Percentiles rank a stretch among this genome's conserved stretches.
phyloP scores from a whole-genome alignment of 2,797 vertebrate species.

The Coregonus suidteri region DNA sequence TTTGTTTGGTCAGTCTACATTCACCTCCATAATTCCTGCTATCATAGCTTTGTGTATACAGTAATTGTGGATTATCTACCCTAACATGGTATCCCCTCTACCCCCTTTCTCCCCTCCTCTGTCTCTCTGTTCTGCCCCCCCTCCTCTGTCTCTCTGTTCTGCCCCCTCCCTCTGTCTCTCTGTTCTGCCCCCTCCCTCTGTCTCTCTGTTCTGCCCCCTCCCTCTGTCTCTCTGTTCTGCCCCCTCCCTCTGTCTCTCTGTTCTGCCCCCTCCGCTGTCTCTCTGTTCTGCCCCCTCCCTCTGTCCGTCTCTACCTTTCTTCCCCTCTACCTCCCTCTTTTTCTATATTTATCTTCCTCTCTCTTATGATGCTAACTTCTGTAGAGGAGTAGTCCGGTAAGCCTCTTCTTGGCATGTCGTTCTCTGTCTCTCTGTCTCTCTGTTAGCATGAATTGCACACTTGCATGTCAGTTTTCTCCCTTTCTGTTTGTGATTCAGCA shows the following conservation, averaged over 20 bases:
- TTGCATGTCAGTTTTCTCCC: not conserved
- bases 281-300: too few species aligned
- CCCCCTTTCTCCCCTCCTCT: not conserved
- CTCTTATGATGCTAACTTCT: conserved; percentile 72
- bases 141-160: too few species aligned
- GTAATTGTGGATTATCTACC: too few species aligned
- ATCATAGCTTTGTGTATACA: not conserved
- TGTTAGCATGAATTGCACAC: not conserved
- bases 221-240: too few species aligned
- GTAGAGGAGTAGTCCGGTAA: conserved; percentile 98
- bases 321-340: not conserved
- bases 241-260: too few species aligned
- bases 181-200: not conserved
- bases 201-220: too few species aligned
- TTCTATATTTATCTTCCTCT: conserved; percentile 45
- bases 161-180: too few species aligned
- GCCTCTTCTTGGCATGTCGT: conserved; percentile 57
- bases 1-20: conserved; percentile 16
- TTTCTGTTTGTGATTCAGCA: not conserved
- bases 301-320: not conserved
- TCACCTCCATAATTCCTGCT: not conserved
- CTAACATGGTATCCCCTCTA: not conserved
- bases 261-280: too few species aligned
- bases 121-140: not conserved
- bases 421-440: conserved; percentile 7